Evolutionary conservation across 2,797 vertebrate genomes (phyloP).

Genomic region (Epinephelus coioides): DNA sequence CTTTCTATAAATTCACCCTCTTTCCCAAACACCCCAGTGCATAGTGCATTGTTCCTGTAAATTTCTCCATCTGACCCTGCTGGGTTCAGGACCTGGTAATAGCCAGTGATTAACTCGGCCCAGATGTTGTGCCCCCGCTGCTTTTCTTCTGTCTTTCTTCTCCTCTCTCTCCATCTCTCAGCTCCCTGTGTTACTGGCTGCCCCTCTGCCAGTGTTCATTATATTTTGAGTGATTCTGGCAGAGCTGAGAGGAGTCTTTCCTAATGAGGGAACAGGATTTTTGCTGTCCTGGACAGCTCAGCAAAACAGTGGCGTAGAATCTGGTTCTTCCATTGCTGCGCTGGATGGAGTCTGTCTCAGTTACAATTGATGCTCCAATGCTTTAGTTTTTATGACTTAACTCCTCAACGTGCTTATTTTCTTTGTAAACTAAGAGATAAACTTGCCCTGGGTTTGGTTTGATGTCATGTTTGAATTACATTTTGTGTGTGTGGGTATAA

Average conservation of each 20-base stretch:
- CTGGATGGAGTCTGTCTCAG: conserved; percentile 41
- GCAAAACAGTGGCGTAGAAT: conserved; percentile 58
- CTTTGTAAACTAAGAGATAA: conserved; percentile 37
- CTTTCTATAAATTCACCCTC: conserved; percentile 22
- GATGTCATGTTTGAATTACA: conserved; percentile 39
- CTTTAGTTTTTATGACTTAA: conserved; percentile 34
- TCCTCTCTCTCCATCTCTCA: conserved; percentile 49
- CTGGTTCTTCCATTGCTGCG: conserved; percentile 48
- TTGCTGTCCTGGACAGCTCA: conserved; percentile 36
- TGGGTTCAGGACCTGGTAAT: conserved; percentile 69
- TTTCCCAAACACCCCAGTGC: conserved; percentile 18
- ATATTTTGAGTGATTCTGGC: conserved; percentile 49
- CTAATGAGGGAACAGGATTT: conserved; percentile 65
- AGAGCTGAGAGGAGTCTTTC: conserved; percentile 53
- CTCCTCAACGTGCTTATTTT: conserved; percentile 36
- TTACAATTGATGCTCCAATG: conserved; percentile 29
- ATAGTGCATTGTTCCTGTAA: conserved; percentile 26
- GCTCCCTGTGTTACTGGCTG: conserved; percentile 63
- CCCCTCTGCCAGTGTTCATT: conserved; percentile 60
- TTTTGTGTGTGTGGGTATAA: conserved; percentile 34
- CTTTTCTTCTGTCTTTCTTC: conserved; percentile 27
- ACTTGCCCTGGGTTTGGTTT: conserved; percentile 23
- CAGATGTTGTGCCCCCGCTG: conserved; percentile 64
- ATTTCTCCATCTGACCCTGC: conserved; percentile 46
- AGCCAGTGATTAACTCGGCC: conserved; percentile 68